These are phyloP conservation scores for Agapornis canus DNA, from an alignment of 2,797 vertebrate species.

Conservation along the genomic window DNA sequence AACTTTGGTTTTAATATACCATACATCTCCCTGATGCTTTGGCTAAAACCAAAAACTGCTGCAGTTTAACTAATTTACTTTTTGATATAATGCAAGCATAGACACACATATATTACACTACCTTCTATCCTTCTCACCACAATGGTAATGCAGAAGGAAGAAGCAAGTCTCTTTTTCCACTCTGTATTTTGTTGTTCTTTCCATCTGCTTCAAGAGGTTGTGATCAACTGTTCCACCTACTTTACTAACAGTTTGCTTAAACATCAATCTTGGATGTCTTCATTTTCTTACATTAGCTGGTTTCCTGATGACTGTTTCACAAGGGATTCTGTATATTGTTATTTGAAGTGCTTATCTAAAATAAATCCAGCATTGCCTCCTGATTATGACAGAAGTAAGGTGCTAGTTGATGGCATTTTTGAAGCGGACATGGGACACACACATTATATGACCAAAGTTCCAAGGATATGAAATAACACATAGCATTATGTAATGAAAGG, in stretches of 20 bases:
- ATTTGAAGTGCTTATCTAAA: neutral
- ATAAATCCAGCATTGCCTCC: neutral
- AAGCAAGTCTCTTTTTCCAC: neutral
- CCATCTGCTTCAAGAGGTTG: neutral
- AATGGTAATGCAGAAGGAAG: neutral
- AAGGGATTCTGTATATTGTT: neutral
- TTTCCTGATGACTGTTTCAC: neutral
- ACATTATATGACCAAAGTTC: neutral
- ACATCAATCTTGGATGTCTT: neutral
- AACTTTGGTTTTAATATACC: neutral
- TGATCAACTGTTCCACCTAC: neutral
- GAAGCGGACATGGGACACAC: neutral
- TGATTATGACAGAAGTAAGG: neutral
- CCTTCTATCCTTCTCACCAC: neutral
- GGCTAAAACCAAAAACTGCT: neutral
- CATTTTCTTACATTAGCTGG: neutral
- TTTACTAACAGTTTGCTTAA: neutral
- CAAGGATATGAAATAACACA: neutral
- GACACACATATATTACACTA: neutral
- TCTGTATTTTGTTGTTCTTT: neutral
- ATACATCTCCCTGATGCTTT: neutral
- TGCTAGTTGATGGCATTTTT: neutral
- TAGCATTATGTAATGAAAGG: neutral
- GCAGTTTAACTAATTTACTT: neutral
- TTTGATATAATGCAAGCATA: accelerated